A percentile compares a stretch with the other conserved stretches of the same genome.
Conservation (phyloP, 2,888 invertebrate genomes). For the Galerucella calmariensis region DNA sequence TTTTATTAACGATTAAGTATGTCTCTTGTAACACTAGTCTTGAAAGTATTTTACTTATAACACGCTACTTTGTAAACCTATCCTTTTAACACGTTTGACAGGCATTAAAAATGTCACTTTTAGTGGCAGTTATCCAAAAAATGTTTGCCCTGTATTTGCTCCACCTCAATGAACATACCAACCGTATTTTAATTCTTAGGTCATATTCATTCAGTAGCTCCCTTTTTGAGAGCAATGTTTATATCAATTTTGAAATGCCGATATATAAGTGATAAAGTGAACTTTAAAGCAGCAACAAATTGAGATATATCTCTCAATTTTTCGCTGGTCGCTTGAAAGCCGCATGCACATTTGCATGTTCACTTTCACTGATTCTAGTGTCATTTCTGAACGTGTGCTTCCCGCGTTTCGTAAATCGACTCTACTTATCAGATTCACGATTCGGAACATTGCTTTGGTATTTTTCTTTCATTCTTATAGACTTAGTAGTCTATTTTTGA, state of each 20-base stretch:
- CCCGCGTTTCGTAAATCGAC: constrained; percentile 40
- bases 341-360: constrained; percentile 24
- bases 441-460: constrained; percentile 23
- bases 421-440: constrained; percentile 50
- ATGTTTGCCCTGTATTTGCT: no score
- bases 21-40: no score
- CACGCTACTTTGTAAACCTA: no score
- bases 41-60: no score
- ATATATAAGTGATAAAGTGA: neutral
- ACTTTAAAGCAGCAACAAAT: constrained; percentile 23
- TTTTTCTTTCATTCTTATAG: neutral
- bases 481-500: neutral
- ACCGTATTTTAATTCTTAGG: no score
- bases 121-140: no score
- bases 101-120: no score
- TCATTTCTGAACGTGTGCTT: constrained; percentile 44
- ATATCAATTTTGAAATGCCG: constrained; percentile 14
- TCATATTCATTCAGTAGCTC: no score
- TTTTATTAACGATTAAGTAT: no score
- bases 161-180: no score
- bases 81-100: no score
- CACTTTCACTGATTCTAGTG: constrained; percentile 49
- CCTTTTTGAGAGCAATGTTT: neutral
- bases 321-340: neutral
- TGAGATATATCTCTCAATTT: constrained; percentile 31